Evolutionary conservation across 2,888 invertebrate genomes (phyloP).

Genomic region (Heliconius charithonia): DNA sequence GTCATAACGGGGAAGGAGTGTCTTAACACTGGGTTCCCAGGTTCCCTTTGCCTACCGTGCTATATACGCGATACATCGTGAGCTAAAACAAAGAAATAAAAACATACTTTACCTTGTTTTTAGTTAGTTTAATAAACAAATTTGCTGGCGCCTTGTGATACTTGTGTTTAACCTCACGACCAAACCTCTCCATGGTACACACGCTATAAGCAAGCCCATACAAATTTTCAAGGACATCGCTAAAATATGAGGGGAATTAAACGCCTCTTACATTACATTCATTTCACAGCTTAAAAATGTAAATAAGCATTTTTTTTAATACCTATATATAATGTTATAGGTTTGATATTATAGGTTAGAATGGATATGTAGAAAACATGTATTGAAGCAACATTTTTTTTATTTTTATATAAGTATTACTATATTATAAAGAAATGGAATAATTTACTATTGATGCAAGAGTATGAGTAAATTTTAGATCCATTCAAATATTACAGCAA

Average conservation of each 20-base stretch:
- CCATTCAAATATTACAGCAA: neutral
- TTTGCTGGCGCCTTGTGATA: neutral
- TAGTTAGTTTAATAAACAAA: too few relatives aligned
- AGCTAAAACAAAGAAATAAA: too few relatives aligned
- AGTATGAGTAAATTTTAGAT: neutral
- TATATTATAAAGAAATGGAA: neutral
- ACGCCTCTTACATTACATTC: slow-evolving; percentile 9
- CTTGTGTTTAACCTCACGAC: slow-evolving; percentile 39
- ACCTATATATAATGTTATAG: too few relatives aligned
- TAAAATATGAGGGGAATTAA: slow-evolving; percentile 20
- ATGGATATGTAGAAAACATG: neutral
- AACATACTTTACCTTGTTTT: too few relatives aligned
- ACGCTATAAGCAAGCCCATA: neutral
- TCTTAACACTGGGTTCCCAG: too few relatives aligned
- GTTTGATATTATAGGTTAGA: too few relatives aligned
- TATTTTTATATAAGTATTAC: neutral
- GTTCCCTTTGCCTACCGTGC: too few relatives aligned
- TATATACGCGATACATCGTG: too few relatives aligned
- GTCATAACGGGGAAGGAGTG: too few relatives aligned
- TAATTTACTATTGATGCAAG: neutral
- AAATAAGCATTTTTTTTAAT: neutral
- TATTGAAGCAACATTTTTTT: neutral
- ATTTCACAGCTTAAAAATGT: neutral
- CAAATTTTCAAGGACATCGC: slow-evolving; percentile 26
- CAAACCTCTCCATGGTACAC: slow-evolving; percentile 40